Base-by-base conservation (phyloP, 1,140 invertebrate genomes). In the Pachypeltis micranthus region DNA sequence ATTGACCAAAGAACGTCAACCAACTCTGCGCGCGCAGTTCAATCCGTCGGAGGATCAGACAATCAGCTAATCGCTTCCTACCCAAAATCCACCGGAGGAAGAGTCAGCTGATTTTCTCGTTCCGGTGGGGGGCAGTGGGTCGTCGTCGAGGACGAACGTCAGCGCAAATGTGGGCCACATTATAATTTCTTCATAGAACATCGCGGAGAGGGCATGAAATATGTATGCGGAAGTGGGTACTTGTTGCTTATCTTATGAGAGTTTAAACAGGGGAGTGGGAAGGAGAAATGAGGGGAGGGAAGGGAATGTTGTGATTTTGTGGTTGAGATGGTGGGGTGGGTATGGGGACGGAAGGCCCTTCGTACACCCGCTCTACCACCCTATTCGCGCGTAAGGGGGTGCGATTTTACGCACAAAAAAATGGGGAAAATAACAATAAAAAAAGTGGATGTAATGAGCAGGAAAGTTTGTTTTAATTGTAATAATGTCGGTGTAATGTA, bases 401-500 rank as follows among this genome's bases (percentile, higher is more conserved):
- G n/a, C n/a, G n/a, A n/a, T n/a, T n/a, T n/a, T n/a, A n/a, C n/a
- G n/a, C n/a, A n/a, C n/a, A n/a, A n/a, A n/a, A n/a, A n/a, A n/a
- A n/a, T n/a, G n/a, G n/a, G n/a, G n/a, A n/a, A n/a, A n/a, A n/a
- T n/a, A n/a, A n/a, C n/a, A n/a, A n/a, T n/a, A n/a, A n/a, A n/a
- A n/a, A n/a, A n/a, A n/a, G n/a, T n/a, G n/a, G n/a, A n/a, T n/a
- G n/a, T n/a, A 59, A 59, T 59, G 10, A 2, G 57, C 7, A 34
- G 26, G 10, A 59, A 34, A 58, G 65, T 55, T 64, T 61, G 25
- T 67, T 67, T 65, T 64, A 67, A 67, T 67, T 64, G 66, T 51
- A 65, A 69, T 69, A 69, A 67, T 69, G 66, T 69, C 65, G 64
- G 59, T 57, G 66, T 69, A 69, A 69, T 69, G 67, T 69, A 69